Conservation (phyloP, 2,888 invertebrate genomes). For the Gryllus longicercus region DNA sequence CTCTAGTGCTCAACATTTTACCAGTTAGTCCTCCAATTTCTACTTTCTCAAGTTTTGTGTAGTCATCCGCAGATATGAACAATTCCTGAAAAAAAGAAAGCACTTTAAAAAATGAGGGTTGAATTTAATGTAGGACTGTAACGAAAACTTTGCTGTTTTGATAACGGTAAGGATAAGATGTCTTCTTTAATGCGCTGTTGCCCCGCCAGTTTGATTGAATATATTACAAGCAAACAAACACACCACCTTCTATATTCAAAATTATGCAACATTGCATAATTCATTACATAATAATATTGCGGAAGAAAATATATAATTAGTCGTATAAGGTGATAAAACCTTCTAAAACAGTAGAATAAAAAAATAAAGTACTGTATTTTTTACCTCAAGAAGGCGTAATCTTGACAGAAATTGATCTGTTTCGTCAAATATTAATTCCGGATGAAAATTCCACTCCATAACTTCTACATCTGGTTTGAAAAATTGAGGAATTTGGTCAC, state of each 20-base stretch:
- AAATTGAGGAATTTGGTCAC: conserved; percentile 49
- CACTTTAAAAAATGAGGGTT: no score
- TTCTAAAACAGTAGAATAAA: conserved; percentile 20
- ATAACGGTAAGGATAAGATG: no score
- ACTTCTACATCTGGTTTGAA: conserved; percentile 57
- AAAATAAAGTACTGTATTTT: not conserved
- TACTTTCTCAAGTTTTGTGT: conserved; percentile 81
- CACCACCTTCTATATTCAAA: no score
- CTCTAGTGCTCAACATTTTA: conserved; percentile 55
- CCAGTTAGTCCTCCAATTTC: conserved; percentile 70
- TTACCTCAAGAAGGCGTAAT: conserved; percentile 56
- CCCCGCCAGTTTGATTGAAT: no score
- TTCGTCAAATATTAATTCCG: conserved; percentile 65
- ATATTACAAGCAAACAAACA: no score
- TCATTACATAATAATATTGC: no score
- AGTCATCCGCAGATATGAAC: conserved; percentile 74
- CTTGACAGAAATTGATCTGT: conserved; percentile 62
- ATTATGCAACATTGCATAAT: no score
- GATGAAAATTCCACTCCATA: conserved; percentile 72
- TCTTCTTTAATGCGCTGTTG: no score
- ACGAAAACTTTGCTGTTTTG: no score
- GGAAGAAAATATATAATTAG: no score
- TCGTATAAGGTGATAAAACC: not conserved
- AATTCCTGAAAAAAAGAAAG: conserved; percentile 52
- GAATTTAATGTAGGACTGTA: no score